Percentiles rank a stretch among this genome's conserved stretches.
Conservation (phyloP, 1,140 invertebrate species). For the Oscheius sp. region DNA sequence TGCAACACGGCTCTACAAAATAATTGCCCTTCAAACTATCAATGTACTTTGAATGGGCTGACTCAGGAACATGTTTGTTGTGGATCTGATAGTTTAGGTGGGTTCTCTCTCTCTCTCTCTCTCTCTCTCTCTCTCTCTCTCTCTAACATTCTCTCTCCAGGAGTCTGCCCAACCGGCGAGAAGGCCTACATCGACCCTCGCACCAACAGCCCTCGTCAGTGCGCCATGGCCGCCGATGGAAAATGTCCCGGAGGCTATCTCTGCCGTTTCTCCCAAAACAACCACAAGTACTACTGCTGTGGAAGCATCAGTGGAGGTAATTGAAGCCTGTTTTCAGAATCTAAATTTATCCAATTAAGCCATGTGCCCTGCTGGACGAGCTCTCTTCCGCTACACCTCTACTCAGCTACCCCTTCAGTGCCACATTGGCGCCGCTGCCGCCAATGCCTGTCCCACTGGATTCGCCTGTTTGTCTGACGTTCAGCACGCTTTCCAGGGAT, state of each 20-base stretch:
- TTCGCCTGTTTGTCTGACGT: conserved; percentile 31
- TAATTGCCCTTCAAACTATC: conserved; percentile 25
- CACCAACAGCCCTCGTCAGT: conserved; percentile 18
- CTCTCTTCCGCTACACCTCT: conserved; percentile 24
- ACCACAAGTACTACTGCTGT: conserved; percentile 38
- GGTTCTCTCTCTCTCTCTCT: not conserved
- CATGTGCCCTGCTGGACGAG: conserved; percentile 25
- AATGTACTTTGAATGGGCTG: conserved; percentile 30
- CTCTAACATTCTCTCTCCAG: conserved; percentile 3
- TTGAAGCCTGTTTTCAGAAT: not conserved
- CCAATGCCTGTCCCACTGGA: conserved; percentile 22
- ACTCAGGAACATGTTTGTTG: conserved; percentile 32
- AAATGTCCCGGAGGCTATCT: conserved; percentile 34
- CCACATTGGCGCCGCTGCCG: conserved; percentile 8
- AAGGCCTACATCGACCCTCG: conserved; percentile 37
- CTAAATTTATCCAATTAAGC: conserved; percentile 2
- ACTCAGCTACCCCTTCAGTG: conserved; percentile 30
- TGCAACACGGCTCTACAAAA: conserved; percentile 35
- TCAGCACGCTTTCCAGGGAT: conserved; percentile 29
- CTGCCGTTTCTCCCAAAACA: conserved; percentile 28
- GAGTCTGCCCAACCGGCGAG: conserved; percentile 34
- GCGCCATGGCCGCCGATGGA: conserved; percentile 30
- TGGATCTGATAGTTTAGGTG: conserved; percentile 26
- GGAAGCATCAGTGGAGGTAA: conserved; percentile 29
- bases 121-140: not conserved